These are phyloP conservation scores for Sminthurinus signatus DNA, from an alignment of 1,140 invertebrate genomes.

Conservation along the genomic window DNA sequence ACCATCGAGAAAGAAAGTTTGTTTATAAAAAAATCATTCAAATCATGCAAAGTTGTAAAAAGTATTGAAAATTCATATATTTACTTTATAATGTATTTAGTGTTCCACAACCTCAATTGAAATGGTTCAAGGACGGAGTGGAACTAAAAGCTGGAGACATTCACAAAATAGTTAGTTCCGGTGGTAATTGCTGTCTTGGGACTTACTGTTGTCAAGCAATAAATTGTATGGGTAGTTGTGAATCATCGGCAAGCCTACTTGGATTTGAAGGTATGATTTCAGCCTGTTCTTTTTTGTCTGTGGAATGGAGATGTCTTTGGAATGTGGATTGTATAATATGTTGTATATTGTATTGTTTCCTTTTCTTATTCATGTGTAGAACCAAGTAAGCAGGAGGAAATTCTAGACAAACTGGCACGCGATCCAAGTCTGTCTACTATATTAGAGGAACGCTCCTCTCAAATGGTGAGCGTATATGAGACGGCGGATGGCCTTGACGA, in stretches of 20 bases:
- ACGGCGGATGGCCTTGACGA: conserved; percentile 71
- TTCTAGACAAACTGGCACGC: conserved; percentile 42
- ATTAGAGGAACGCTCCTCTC: conserved; percentile 80
- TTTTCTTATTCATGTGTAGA: too few species aligned
- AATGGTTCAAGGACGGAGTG: conserved; percentile 86
- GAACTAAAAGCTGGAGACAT: conserved; percentile 85
- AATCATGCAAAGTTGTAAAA: too few species aligned
- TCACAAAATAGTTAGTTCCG: conserved; percentile 79
- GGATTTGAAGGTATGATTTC: conserved; percentile 81
- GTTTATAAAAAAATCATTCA: too few species aligned
- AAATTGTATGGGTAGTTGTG: conserved; percentile 85
- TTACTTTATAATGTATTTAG: too few species aligned
- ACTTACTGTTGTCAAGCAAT: conserved; percentile 88
- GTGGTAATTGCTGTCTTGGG: conserved; percentile 80
- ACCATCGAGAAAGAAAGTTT: not conserved
- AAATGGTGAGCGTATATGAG: conserved; percentile 61
- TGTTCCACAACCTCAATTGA: conserved; percentile 51
- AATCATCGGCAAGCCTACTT: conserved; percentile 75
- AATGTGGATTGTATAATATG: too few species aligned
- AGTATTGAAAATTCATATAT: too few species aligned
- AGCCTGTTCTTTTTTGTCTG: conserved; percentile 49
- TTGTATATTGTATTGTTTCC: not conserved
- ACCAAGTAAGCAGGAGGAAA: conserved; percentile 8
- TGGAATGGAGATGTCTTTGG: too few species aligned
- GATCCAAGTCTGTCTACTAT: conserved; percentile 73